Base-by-base conservation (phyloP, 2,113 vertebrate species). In the Nyctibius bracteatus region DNA sequence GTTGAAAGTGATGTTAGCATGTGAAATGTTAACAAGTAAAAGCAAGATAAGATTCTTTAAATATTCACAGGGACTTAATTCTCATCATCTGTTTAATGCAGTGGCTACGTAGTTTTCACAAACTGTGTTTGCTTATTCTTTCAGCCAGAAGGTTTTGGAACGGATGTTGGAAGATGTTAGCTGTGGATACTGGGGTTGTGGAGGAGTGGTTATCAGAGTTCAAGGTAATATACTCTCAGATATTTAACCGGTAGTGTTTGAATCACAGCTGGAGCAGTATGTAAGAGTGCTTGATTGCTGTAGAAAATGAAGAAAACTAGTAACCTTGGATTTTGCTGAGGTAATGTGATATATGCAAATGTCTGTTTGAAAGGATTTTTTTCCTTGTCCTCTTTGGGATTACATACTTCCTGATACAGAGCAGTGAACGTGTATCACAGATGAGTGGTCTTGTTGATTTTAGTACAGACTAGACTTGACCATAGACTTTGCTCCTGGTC, bases 171-270 rank as follows among this genome's bases (percentile, higher is more conserved):
- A 99, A 99, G 97, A 99, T 99, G 99, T 98, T 99, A 98, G 98
- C 99, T 95, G 99, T 99, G 98, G 99, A 99, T 96, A 99, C 99
- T 98, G 99, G 99, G 93, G 94, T 99, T 97, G 99, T 99, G 98
- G 99, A 99, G 97, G 99, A 99, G 90, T 99, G 99, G 99, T 98
- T 99, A 88, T 99, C 99, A 87, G 99, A 99, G 92, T 99, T 98
- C 98, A 99, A 99, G 99, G 99, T 99, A 97, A 96, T 84, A 44
- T 9, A 22, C 5, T 59, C 67, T 87, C 31, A 17, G 25, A 46
- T 79, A 16, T 37, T 63, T 65, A 81, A n/a, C 44, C 30, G 25
- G 16, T n/a, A 19, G 33, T 39, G 31, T 77, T 80, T 92, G 46
- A 67, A 14, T 62, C 5, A 2, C 33, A 85, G 75, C 39, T 70